Evolutionary conservation across 2,888 invertebrate genomes (phyloP), one percentile per base, ranked within the genome.

Genomic region (Luffia ferchaultella): DNA sequence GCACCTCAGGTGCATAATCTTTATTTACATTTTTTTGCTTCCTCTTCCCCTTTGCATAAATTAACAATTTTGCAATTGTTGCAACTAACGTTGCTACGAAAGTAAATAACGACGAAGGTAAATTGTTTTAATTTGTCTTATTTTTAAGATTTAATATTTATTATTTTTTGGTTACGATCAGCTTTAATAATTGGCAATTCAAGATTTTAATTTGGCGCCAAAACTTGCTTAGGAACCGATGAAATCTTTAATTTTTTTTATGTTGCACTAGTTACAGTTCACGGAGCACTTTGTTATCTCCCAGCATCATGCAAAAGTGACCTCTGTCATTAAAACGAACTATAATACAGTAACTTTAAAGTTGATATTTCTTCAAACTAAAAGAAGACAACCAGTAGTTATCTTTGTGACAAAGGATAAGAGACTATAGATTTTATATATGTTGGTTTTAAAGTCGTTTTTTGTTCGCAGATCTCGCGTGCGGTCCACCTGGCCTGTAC

Each of bases 31-130:
- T 76, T 76, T n/a, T 75, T 73, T 74, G 70, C 74, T 63, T 60
- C 67, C 61, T 66, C 76, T 82, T 80, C 78, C 82, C 83, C 83
- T 79, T 80, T 80, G 80, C 79, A 82, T 83, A 83, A 68, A 78
- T 83, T 80, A 80, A 62, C 63, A 71, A 67, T 75, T 77, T 68
- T 55, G 74, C 75, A 56, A 68, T 60, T 60, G 62, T 66, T 58
- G 58, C 59, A n/a, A n/a, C n/a, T n/a, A n/a, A n/a, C n/a, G n/a
- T n/a, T n/a, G n/a, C 51, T 54, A 17, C 49, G 54, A 56, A 58
- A 65, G 61, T n/a, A n/a, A n/a, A n/a, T n/a, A n/a, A n/a, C n/a
- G n/a, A n/a, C n/a, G n/a, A n/a, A n/a, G n/a, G n/a, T n/a, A n/a
- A n/a, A n/a, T n/a, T n/a, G n/a, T n/a, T n/a, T n/a, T n/a, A n/a